phyloP scores from a whole-genome alignment of 2,888 invertebrate genomes.

The Aspidapion aeneum region DNA sequence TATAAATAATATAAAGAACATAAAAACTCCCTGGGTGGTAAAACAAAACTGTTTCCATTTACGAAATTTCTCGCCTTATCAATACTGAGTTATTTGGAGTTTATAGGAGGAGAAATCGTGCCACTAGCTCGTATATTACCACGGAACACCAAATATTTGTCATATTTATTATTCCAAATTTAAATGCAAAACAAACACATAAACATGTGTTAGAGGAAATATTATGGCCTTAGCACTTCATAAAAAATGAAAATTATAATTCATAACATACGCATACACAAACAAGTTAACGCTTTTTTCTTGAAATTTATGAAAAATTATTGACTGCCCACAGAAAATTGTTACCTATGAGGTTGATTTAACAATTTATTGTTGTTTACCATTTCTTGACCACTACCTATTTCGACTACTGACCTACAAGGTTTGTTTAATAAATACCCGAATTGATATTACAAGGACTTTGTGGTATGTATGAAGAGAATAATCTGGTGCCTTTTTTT shows the following conservation, averaged over 20 bases:
- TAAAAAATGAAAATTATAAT: background rate
- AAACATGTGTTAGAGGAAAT: background rate
- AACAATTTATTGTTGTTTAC: too few species aligned
- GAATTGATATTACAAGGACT: too few species aligned
- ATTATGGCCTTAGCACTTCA: background rate
- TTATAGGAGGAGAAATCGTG: background rate
- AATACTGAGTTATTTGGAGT: background rate
- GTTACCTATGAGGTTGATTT: background rate
- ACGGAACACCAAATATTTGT: background rate
- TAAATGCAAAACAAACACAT: background rate
- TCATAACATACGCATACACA: background rate
- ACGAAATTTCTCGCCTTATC: too few species aligned
- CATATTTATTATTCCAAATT: too few species aligned
- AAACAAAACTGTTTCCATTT: too few species aligned
- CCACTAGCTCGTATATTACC: background rate
- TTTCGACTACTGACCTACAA: too few species aligned
- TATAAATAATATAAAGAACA: too few species aligned
- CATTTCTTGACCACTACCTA: too few species aligned
- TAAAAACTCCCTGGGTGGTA: too few species aligned
- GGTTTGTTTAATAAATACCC: too few species aligned
- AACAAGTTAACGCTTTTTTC: background rate
- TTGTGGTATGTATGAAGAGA: too few species aligned
- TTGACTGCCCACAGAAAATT: background rate
- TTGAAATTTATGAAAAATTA: background rate
- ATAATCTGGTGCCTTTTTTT: too few species aligned